Evolutionary conservation across 2,797 vertebrate species (phyloP), one percentile per base, ranked within the genome.

Genomic region (Epinephelus coioides): DNA sequence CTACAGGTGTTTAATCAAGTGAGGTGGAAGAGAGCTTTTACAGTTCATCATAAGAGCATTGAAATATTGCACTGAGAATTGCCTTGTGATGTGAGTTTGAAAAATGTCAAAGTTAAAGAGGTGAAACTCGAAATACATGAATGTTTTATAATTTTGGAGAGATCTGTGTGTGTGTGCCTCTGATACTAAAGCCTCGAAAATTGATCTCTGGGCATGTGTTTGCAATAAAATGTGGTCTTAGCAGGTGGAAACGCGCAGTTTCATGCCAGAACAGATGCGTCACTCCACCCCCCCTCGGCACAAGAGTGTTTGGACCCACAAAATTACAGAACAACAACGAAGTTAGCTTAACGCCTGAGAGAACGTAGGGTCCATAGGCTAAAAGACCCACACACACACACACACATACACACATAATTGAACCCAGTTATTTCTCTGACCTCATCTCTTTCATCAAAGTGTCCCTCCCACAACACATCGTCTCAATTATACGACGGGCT

Each of bases 401-500:
- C 47, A 55, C 38, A 54, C 64, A 68, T 49, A 72, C 70, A 55
- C 61, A 62, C 34, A 70, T 78, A 90, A 89, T 75, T 82, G 76
- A 85, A 85, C 67, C 71, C 81, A 88, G 83, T 87, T 71, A 79
- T 72, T 80, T 64, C 46, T 57, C 66, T 84, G 88, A 90, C 87
- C 68, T 88, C 91, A 86, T 88, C 86, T 77, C 85, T 88, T 89
- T 85, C 86, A 90, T 86, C 85, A 63, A 47, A 62, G 71, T 65
- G 57, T 74, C 84, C 86, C 73, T 79, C 83, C 80, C 78, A 74
- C 85, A 70, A 73, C 86, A 89, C 88, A 86, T 90, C 80, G 79
- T 86, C 87, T 91, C 86, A 90, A 88, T 91, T 89, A 92, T 73
- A 91, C 30, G 12, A 27, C 66, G 68, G 79, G 83, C 82, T 86